Base-by-base conservation (phyloP, 2,797 vertebrate genomes). In the Odontamblyopus lacepedii region DNA sequence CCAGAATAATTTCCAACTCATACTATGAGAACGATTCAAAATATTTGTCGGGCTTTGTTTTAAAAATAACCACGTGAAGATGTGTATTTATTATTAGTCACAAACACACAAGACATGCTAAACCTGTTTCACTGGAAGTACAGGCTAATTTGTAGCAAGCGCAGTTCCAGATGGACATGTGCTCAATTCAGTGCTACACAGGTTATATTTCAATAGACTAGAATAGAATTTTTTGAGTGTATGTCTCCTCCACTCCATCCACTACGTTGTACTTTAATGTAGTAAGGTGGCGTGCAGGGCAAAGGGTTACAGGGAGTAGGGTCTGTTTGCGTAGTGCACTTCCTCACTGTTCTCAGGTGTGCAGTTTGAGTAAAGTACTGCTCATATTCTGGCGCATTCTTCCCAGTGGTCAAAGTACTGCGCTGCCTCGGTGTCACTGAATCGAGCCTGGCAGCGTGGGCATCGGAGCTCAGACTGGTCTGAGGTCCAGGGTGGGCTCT, bases 351-450 rank as follows among this genome's bases (percentile, higher is more conserved):
- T 87, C 71, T 48, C 69, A 69, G 79, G 63, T 30, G 65, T 62
- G 35, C 9, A 38, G 35, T 38, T 38, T 72, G 7, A 23, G 73
- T 6, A 70, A 71, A 64, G 55, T 57, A 19, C 50, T 5, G 9
- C n/a, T 92, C 81, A 94, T 70, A 93, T 81, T 70, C 79, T 88
- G 83, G 91, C 94, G 38, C 97, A 98, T 77, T 97, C 96, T 0
- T 94, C 86, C 72, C 96, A 95, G 0, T 99, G 97, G 72, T 94
- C 94, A 60, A 97, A 89, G 87, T 96, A 96, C 83, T 95, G 96
- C 5, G 90, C 90, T 0, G 93, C 74, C 9, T 94, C 92, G 27
- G 92, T 91, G 9, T 97, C 96, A 0, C 86, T 85, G 76, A 96
- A 98, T 60, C 83, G 89, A 77, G 82, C 91, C 68, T 94, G 86